Evolutionary conservation across 2,888 invertebrate species (phyloP).

Genomic region (Scelioninae gen. 2): DNA sequence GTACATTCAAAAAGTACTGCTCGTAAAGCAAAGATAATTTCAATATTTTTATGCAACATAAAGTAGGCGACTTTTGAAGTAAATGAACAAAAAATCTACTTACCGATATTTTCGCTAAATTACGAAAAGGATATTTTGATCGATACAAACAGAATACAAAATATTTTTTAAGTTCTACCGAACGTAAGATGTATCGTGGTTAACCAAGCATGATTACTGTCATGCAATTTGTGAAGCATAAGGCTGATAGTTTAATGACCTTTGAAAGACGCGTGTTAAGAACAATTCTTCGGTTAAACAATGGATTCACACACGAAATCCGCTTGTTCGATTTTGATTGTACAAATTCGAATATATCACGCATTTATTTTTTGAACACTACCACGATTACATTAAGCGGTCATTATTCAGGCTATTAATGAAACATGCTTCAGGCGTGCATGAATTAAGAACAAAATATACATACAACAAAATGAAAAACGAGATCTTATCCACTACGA

Average conservation of each 20-base stretch:
- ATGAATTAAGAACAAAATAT: slow-evolving; percentile 5
- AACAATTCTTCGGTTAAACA: slow-evolving; percentile 35
- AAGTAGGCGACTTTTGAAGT: slow-evolving; percentile 29
- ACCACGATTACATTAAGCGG: slow-evolving; percentile 51
- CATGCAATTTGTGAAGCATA: slow-evolving; percentile 55
- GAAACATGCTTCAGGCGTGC: slow-evolving; percentile 18
- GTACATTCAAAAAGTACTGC: slow-evolving; percentile 30
- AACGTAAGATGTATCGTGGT: slow-evolving; percentile 57
- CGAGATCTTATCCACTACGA: slow-evolving; percentile 41
- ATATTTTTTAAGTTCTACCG: slow-evolving; percentile 57
- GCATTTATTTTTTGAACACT: slow-evolving; percentile 43
- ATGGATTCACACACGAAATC: slow-evolving; percentile 38
- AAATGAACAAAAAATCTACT: slow-evolving; percentile 22
- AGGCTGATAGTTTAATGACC: slow-evolving; percentile 59
- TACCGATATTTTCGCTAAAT: slow-evolving; percentile 57
- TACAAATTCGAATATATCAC: slow-evolving; percentile 49
- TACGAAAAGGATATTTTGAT: slow-evolving; percentile 45
- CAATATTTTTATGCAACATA: slow-evolving; percentile 50
- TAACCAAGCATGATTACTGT: slow-evolving; percentile 38
- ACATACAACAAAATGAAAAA: slow-evolving; percentile 9
- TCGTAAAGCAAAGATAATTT: slow-evolving; percentile 44
- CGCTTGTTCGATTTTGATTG: slow-evolving; percentile 57
- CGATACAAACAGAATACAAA: slow-evolving; percentile 42
- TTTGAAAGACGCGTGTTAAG: slow-evolving; percentile 47
- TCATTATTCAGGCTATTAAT: slow-evolving; percentile 40